phyloP scores from a whole-genome alignment of 2,888 invertebrate species.

The Ypsolopha scabrella region DNA sequence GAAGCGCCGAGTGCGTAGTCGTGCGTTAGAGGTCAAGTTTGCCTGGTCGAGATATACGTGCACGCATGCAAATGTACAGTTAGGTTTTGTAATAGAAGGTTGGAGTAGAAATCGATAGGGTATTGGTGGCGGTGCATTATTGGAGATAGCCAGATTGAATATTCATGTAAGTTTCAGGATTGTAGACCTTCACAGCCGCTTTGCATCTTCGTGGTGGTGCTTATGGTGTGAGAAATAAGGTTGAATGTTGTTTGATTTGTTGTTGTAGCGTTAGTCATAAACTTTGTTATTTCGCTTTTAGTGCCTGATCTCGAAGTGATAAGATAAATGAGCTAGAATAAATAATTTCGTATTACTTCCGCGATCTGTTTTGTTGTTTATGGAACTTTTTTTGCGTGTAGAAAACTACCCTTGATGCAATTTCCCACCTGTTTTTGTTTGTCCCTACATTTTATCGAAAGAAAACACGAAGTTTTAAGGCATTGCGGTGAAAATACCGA shows the following conservation, averaged over 20 bases:
- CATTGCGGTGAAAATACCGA: background rate
- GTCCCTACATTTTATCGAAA: no score
- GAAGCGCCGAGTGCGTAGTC: background rate
- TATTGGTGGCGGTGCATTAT: constrained; percentile 20
- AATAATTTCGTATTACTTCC: no score
- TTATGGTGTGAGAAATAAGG: background rate
- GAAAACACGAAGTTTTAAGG: background rate
- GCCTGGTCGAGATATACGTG: constrained; percentile 40
- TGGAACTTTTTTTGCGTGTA: no score
- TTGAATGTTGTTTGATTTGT: no score
- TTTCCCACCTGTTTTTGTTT: no score
- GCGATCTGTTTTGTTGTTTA: no score
- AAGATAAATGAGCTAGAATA: no score
- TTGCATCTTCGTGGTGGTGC: background rate
- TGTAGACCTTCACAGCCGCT: background rate
- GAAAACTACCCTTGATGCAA: no score
- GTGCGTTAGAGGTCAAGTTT: constrained; percentile 18
- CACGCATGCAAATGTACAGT: constrained; percentile 69
- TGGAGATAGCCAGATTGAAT: background rate
- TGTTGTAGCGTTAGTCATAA: no score
- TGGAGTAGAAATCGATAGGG: constrained; percentile 53
- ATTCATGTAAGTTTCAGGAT: background rate
- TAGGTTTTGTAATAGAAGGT: constrained; percentile 41
- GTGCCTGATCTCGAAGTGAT: no score
- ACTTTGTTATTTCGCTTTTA: no score